Evolutionary conservation across 2,888 invertebrate genomes (phyloP).

Genomic region (Oligia fasciuncula): DNA sequence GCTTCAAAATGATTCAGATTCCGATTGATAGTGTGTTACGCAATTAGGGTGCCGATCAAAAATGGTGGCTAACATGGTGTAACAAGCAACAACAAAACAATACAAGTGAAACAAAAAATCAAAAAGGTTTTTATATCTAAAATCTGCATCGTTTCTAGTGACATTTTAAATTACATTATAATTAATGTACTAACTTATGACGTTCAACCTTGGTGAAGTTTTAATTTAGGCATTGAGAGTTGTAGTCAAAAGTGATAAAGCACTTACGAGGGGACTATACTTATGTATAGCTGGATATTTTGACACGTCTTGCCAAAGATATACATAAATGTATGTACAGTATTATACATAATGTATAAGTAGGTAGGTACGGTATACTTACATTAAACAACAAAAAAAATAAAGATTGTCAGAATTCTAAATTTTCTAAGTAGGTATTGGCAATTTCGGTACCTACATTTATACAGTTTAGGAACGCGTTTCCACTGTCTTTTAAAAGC

Average conservation of each 20-base stretch:
- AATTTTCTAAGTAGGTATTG: slow-evolving; percentile 35
- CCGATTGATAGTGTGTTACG: no score
- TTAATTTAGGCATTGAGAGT: neutral
- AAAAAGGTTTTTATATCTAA: neutral
- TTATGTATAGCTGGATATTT: slow-evolving; percentile 36
- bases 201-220: neutral
- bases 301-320: slow-evolving; percentile 49
- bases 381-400: slow-evolving; percentile 40
- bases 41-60: neutral
- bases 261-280: neutral
- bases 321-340: slow-evolving; percentile 51
- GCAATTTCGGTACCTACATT: slow-evolving; percentile 11
- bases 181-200: neutral
- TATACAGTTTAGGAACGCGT: slow-evolving; percentile 18
- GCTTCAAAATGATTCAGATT: no score
- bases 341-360: slow-evolving; percentile 55
- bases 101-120: neutral
- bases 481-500: slow-evolving; percentile 21
- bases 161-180: neutral
- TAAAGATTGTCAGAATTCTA: slow-evolving; percentile 38
- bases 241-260: neutral
- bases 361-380: slow-evolving; percentile 31
- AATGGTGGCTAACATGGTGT: no score
- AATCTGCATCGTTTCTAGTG: neutral
- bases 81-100: neutral